Evolutionary conservation across 2,113 vertebrate genomes (phyloP), one percentile per base, ranked within the genome.

Genomic region (Drymodes brunneopygia): DNA sequence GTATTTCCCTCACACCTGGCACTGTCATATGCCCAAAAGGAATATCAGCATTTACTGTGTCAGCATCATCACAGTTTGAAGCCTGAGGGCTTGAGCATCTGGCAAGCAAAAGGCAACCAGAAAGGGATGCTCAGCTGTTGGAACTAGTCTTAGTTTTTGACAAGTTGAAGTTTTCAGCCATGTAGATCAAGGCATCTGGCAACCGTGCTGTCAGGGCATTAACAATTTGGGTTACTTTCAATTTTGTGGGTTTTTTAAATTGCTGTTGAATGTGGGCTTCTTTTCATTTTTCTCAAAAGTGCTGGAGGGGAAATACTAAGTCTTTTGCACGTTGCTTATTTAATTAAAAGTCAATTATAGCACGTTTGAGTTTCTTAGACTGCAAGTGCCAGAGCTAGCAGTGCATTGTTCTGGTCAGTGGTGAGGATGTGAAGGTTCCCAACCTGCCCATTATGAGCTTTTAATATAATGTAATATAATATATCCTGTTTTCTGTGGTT

Each of bases 121-220:
- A 65, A 86, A 25, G 42, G 47, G 50, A 57, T 70, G 57, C 56
- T 92, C 33, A 82, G 71, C 67, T 93, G 74, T 69, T 91, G 81
- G 61, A 94, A 72, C 45, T 66, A 35, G 45, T 50, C 71, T 64
- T 88, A 18, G 38, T 18, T 90, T 91, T 92, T 86, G 71, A 66
- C 47, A 80, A 29, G 64, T n/a, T 72, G 92, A 93, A 33, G n/a
- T 47, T 88, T 95, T 69, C n/a, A 85, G 62, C 81, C 87, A 95
- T 92, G 80, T 92, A 72, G 91, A 92, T 86, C 80, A 87, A 95
- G 93, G 91, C 57, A 60, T 71, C 86, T 88, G 72, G 61, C 15
- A 92, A 40, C 56, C 0, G 0, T 94, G 64, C 92, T 93, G 91
- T 80, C 71, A 54, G 40, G 42, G 60, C 72, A 77, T 70, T 88